Conservation (phyloP, 1,140 invertebrate species). For the Drosophila melanica region DNA sequence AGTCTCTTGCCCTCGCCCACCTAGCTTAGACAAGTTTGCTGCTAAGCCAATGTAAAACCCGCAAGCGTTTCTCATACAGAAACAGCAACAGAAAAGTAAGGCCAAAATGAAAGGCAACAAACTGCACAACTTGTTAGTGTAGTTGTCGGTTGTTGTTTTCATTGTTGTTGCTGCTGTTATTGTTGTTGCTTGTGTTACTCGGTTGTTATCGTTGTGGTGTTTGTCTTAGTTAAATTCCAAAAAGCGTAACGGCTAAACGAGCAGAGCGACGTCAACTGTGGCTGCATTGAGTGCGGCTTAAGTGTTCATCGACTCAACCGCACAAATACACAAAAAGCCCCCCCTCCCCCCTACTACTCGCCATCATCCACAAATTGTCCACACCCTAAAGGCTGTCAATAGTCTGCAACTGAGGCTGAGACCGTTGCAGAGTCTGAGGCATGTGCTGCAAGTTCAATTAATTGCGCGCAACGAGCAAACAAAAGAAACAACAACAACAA, state of each 20-base stretch:
- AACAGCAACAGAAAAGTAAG: slow-evolving; percentile 42
- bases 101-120: slow-evolving; percentile 63
- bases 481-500: slow-evolving; percentile 58
- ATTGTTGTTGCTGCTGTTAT: slow-evolving; percentile 51
- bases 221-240: slow-evolving; percentile 81
- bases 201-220: slow-evolving; percentile 78
- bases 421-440: slow-evolving; percentile 37
- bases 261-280: slow-evolving; percentile 56
- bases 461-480: slow-evolving; percentile 81
- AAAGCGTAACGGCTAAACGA: slow-evolving; percentile 76
- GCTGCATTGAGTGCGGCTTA: slow-evolving; percentile 79
- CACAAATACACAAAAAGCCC: slow-evolving; percentile 46
- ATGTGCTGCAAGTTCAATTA: slow-evolving; percentile 81
- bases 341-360: neutral
- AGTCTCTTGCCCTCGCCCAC: slow-evolving; percentile 5
- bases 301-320: slow-evolving; percentile 81
- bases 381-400: slow-evolving; percentile 67
- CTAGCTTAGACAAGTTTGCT: slow-evolving; percentile 77
- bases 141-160: slow-evolving; percentile 36
- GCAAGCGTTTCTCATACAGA: slow-evolving; percentile 75
- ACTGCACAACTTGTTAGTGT: slow-evolving; percentile 64
- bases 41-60: slow-evolving; percentile 80
- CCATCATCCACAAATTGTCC: slow-evolving; percentile 11
- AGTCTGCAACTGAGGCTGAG: slow-evolving; percentile 52
- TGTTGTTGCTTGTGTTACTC: slow-evolving; percentile 50